These are phyloP conservation scores for Porites cylindrica DNA, from an alignment of 92 coral and sea anemone genomes.

Conservation along the genomic window DNA sequence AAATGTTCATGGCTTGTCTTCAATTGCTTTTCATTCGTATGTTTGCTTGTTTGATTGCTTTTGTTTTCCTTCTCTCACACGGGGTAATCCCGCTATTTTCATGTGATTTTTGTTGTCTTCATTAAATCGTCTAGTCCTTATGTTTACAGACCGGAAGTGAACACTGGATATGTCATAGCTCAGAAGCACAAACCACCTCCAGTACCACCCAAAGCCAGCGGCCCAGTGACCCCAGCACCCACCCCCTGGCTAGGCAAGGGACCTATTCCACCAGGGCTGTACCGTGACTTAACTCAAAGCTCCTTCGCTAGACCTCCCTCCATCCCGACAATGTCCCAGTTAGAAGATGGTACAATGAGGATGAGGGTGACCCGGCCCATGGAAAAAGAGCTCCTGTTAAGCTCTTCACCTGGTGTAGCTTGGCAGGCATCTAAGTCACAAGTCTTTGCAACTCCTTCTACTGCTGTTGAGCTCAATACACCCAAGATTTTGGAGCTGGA, in stretches of 20 bases:
- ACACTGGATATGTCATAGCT: constrained; percentile 19
- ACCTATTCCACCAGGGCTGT: constrained; percentile 44
- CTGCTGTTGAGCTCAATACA: constrained; percentile 58
- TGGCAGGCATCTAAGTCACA: constrained; percentile 87
- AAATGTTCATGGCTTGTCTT: background rate
- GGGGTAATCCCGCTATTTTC: too few relatives aligned
- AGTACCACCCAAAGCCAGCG: constrained; percentile 37
- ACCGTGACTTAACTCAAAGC: constrained; percentile 60
- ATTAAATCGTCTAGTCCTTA: too few relatives aligned
- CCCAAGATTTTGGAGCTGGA: constrained; percentile 95
- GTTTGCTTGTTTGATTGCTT: too few relatives aligned
- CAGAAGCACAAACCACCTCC: constrained; percentile 50
- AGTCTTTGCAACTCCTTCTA: constrained; percentile 51
- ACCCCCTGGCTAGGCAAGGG: constrained; percentile 74
- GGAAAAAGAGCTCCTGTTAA: constrained; percentile 39
- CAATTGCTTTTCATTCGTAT: background rate
- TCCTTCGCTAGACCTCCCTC: constrained; percentile 67
- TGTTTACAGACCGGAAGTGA: constrained; percentile 23
- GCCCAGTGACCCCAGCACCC: constrained; percentile 85
- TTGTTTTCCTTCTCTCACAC: too few relatives aligned
- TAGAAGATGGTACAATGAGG: constrained; percentile 73
- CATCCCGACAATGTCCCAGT: constrained; percentile 69
- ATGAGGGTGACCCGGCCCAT: constrained; percentile 73
- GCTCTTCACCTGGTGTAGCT: constrained; percentile 54
- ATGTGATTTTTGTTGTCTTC: background rate